Evolutionary conservation across 2,113 vertebrate species (phyloP).

Genomic region (Ailurus styani): DNA sequence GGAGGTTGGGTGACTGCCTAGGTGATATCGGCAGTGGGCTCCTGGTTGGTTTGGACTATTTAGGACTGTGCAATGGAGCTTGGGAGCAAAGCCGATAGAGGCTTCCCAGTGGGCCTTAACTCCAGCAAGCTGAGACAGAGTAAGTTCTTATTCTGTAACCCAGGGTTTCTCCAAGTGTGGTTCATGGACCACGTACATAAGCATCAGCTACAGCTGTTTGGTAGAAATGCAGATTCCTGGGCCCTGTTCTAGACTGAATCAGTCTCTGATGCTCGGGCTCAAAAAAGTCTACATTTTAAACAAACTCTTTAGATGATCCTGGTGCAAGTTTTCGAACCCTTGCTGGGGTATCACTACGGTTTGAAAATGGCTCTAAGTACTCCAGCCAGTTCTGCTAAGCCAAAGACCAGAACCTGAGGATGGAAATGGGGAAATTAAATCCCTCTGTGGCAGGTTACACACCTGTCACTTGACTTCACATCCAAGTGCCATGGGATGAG

Average conservation of each 20-base stretch:
- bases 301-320: neutral
- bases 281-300: neutral
- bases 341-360: neutral
- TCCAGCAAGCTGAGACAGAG: neutral
- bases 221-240: neutral
- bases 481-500: neutral
- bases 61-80: neutral
- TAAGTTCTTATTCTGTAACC: neutral
- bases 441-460: neutral
- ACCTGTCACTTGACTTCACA: neutral
- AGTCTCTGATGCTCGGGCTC: neutral
- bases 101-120: neutral
- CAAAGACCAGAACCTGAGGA: conserved; percentile 3
- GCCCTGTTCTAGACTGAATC: neutral
- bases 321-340: conserved; percentile 14
- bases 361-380: neutral
- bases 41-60: neutral
- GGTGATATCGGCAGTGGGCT: neutral
- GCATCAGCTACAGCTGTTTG: neutral
- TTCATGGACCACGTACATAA: neutral
- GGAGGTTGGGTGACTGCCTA: neutral
- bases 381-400: neutral
- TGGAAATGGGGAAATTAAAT: neutral
- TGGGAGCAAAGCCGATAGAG: neutral
- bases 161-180: conserved; percentile 49